These are phyloP conservation scores for Actenoides hombroni DNA, from an alignment of 2,113 vertebrate species.

Conservation along the genomic window DNA sequence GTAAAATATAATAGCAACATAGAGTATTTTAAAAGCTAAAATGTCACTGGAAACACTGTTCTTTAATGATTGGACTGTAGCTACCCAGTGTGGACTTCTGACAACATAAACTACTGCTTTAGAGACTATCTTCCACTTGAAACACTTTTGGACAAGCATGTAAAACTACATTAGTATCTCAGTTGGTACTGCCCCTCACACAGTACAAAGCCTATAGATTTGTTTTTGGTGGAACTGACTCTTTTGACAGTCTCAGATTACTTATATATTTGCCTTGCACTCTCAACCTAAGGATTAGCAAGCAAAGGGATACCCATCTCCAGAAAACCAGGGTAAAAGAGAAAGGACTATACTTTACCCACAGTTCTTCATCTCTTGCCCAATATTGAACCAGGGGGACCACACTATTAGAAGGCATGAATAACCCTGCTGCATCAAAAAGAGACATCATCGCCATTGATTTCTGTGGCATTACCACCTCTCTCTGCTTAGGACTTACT, in stretches of 20 bases:
- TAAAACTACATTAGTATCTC: background rate
- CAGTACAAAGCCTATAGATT: background rate
- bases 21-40: background rate
- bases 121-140: background rate
- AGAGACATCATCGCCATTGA: background rate
- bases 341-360: background rate
- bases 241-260: background rate
- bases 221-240: background rate
- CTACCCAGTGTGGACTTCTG: background rate
- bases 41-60: background rate
- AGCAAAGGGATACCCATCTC: background rate
- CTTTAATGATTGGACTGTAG: background rate
- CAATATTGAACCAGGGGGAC: background rate
- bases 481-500: background rate
- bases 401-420: background rate
- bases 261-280: background rate
- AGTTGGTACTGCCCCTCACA: accelerated
- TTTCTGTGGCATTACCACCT: background rate
- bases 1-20: background rate
- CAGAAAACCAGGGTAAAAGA: background rate
- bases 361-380: background rate
- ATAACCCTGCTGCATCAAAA: background rate
- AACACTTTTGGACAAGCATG: background rate
- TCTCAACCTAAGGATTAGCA: background rate
- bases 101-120: background rate